Evolutionary conservation across 2,888 invertebrate species (phyloP).

Genomic region (Isotomurus palustris): DNA sequence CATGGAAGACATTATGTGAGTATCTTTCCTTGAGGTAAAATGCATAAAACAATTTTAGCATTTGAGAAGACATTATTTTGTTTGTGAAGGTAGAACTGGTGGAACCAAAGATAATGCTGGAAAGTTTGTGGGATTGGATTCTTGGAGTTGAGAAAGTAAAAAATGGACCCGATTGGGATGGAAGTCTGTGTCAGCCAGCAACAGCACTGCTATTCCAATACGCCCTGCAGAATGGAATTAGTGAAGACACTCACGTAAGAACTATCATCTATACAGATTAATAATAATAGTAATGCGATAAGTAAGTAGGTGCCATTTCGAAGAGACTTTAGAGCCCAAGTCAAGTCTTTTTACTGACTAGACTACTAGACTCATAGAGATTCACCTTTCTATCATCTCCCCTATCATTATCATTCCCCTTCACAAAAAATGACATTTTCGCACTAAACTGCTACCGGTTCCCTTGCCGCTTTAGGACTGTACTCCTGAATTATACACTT

Average conservation of each 20-base stretch:
- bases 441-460: too few species aligned
- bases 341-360: too few species aligned
- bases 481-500: too few species aligned
- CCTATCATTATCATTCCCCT: too few species aligned
- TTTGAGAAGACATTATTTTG: neutral
- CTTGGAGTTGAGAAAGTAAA: constrained; percentile 16
- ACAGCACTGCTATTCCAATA: constrained; percentile 41
- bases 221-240: constrained; percentile 42
- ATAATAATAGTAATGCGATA: constrained; percentile 1
- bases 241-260: constrained; percentile 39
- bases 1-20: constrained; percentile 42
- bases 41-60: neutral
- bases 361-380: too few species aligned
- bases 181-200: constrained; percentile 36
- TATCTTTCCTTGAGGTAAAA: neutral
- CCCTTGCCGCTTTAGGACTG: too few species aligned
- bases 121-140: constrained; percentile 39
- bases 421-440: too few species aligned
- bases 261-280: neutral
- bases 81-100: constrained; percentile 26
- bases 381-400: too few species aligned
- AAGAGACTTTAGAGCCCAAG: too few species aligned
- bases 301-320: too few species aligned
- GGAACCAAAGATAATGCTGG: constrained; percentile 35
- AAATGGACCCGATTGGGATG: constrained; percentile 30